These are phyloP conservation scores for Cercopithecus hamlyni DNA, from an alignment of 2,797 vertebrate genomes.

Conservation along the genomic window DNA sequence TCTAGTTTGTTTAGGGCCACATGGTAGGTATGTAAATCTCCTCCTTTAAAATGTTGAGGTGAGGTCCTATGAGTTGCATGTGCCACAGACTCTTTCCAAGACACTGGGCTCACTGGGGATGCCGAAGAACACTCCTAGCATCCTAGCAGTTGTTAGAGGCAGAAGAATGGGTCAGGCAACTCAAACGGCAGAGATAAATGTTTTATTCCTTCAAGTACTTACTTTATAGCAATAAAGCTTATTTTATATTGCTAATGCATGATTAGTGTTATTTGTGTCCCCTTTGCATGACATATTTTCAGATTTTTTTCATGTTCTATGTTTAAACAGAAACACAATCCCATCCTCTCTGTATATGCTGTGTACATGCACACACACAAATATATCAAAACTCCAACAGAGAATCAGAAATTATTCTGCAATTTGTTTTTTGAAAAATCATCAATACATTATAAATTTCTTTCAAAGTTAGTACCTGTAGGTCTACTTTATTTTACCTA, in stretches of 20 bases:
- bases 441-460: neutral
- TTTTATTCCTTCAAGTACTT: neutral
- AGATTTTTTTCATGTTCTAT: neutral
- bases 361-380: neutral
- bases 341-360: neutral
- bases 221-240: neutral
- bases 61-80: neutral
- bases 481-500: neutral
- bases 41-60: neutral
- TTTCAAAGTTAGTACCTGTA: constrained; percentile 7
- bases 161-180: neutral
- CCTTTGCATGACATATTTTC: neutral
- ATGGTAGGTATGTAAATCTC: neutral
- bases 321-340: neutral
- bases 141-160: neutral
- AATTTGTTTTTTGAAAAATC: neutral
- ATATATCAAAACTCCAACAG: neutral
- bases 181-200: neutral
- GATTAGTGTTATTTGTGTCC: neutral
- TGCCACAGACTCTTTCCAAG: neutral
- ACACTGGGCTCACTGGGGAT: neutral
- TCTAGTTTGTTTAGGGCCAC: neutral
- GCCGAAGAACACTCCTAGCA: neutral
- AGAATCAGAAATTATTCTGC: neutral
- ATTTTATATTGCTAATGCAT: neutral